These are phyloP conservation scores for Lepidotrigona ventralis DNA, from an alignment of 1,140 invertebrate genomes.

Conservation along the genomic window DNA sequence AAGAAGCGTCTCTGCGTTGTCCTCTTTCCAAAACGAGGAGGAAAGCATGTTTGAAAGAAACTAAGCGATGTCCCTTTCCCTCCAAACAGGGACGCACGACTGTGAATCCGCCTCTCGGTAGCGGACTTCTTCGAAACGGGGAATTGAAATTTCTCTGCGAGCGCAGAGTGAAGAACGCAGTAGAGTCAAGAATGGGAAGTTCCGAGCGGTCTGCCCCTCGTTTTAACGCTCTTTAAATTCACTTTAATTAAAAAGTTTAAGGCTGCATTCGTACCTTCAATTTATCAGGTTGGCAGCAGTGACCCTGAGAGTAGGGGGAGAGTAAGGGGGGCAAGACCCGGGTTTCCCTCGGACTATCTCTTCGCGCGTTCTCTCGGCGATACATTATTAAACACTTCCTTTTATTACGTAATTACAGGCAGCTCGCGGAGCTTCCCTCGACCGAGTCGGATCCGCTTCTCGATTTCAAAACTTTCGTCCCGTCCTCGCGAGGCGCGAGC, in stretches of 20 bases:
- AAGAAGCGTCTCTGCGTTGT: no score
- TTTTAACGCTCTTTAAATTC: slow-evolving; percentile 11
- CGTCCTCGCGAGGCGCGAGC: no score
- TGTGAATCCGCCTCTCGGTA: not conserved
- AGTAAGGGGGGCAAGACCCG: no score
- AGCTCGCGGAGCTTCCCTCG: not conserved
- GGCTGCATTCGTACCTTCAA: not conserved
- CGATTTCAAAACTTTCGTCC: slow-evolving; percentile 18
- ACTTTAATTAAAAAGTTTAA: slow-evolving; percentile 44
- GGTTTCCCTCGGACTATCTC: not conserved
- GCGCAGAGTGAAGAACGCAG: not conserved
- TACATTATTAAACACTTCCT: slow-evolving; percentile 17
- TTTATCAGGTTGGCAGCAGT: not conserved
- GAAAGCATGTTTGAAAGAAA: no score
- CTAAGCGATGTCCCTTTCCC: not conserved
- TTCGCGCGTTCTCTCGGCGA: not conserved
- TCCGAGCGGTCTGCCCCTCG: no score
- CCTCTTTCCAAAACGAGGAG: no score
- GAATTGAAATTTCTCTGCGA: not conserved
- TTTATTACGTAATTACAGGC: slow-evolving; percentile 14
- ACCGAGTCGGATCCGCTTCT: not conserved
- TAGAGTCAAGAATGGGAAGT: not conserved
- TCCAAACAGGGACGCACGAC: not conserved
- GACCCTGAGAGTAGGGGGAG: no score
- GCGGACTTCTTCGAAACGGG: not conserved